Percentiles rank a stretch among this genome's conserved stretches.
These are phyloP conservation scores for Ericerus pela DNA, from an alignment of 1,140 invertebrate genomes.

Conservation along the genomic window DNA sequence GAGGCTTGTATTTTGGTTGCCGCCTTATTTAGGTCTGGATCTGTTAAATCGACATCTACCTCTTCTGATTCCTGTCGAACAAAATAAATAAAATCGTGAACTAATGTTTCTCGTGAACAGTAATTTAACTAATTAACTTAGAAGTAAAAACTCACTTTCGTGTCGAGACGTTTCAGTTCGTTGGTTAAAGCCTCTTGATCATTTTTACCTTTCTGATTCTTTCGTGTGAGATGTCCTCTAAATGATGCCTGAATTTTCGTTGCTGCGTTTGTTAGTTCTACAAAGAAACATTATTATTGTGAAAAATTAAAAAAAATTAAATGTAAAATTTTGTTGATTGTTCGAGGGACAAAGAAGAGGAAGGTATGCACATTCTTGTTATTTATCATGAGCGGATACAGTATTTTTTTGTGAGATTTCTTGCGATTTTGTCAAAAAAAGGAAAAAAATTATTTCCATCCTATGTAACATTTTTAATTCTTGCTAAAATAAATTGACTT, in stretches of 20 bases:
- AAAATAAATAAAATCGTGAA: background rate
- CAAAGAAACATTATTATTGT: background rate
- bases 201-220: slow-evolving; percentile 32
- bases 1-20: slow-evolving; percentile 86
- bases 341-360: too few relatives aligned
- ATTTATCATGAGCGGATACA: too few relatives aligned
- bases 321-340: too few relatives aligned
- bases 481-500: too few relatives aligned
- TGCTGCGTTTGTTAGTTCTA: slow-evolving; percentile 74
- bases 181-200: slow-evolving; percentile 10
- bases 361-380: too few relatives aligned
- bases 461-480: too few relatives aligned
- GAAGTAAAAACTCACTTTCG: slow-evolving; percentile 37
- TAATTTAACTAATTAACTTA: too few relatives aligned
- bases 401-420: too few relatives aligned
- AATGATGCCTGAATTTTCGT: slow-evolving; percentile 87
- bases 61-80: slow-evolving; percentile 36
- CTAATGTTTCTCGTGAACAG: background rate
- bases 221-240: slow-evolving; percentile 74
- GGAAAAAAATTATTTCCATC: too few relatives aligned
- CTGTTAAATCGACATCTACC: slow-evolving; percentile 58
- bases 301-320: too few relatives aligned
- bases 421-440: too few relatives aligned
- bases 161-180: slow-evolving; percentile 35
- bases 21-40: slow-evolving; percentile 78